phyloP scores from a whole-genome alignment of 2,888 invertebrate genomes.

The Osedax frankpressi region DNA sequence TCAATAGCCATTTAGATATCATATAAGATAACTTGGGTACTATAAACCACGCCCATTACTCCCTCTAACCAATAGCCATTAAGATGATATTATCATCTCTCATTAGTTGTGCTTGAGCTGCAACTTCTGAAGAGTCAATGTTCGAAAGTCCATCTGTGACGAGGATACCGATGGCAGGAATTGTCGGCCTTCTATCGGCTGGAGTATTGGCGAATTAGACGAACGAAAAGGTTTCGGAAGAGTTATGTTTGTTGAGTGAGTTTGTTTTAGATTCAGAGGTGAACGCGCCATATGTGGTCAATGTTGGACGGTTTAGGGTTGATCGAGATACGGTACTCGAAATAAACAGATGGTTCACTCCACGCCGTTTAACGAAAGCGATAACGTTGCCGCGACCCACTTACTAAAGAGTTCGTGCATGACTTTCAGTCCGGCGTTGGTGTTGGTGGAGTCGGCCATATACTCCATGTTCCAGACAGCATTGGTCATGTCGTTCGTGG shows the following conservation, averaged over 20 bases:
- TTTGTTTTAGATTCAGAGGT: too few relatives aligned
- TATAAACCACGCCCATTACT: too few relatives aligned
- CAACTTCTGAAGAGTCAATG: neutral
- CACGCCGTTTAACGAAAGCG: too few relatives aligned
- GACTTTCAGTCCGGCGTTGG: neutral
- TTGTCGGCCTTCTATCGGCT: neutral
- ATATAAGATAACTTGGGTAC: conserved; percentile 6
- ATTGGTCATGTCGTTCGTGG: neutral
- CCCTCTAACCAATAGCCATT: neutral
- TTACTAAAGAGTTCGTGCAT: neutral
- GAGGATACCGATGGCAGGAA: neutral
- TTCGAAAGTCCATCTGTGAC: neutral
- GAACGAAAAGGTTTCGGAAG: too few relatives aligned
- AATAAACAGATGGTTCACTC: too few relatives aligned
- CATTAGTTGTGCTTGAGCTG: neutral
- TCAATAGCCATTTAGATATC: too few relatives aligned
- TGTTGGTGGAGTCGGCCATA: neutral
- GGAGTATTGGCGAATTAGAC: too few relatives aligned
- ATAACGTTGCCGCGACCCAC: too few relatives aligned
- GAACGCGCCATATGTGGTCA: too few relatives aligned
- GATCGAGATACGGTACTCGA: too few relatives aligned
- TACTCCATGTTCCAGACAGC: neutral
- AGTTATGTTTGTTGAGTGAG: too few relatives aligned
- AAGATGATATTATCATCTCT: neutral
- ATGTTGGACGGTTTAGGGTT: too few relatives aligned